Base-by-base conservation (phyloP, 2,888 invertebrate genomes). In the Apamea epomidion region DNA sequence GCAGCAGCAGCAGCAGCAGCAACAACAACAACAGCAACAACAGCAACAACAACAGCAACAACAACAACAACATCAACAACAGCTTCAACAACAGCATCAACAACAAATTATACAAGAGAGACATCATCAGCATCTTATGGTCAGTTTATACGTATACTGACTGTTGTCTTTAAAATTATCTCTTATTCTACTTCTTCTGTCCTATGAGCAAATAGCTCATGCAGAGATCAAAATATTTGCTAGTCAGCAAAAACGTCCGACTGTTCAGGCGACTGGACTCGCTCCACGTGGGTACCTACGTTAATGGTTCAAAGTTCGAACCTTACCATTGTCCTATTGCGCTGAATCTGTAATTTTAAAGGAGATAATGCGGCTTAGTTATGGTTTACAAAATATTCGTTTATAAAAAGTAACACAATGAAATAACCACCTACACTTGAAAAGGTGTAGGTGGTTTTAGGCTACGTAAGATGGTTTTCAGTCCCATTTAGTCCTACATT, bases 121-220 rank as follows among this genome's bases (percentile, higher is more conserved):
- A 81, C 95, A 94, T 64, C 93, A 92, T 80, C 74, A 92, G 76
- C 93, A 92, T 70, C 92, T 91, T 76, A 93, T 93, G 91, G 92
- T 92, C 54, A 82, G 87, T 83, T 76, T 0, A 51, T 62, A 62
- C 14, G 16, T 75, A 54, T 60, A 58, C 76, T 81, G 82, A 58
- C 81, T 74, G 81, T 81, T 82, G n/a, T 76, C 81, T 14, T 29
- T 67, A 10, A 68, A 60, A 62, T 72, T 10, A 60, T 60, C 29
- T 25, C 12, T 1, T 37, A 74, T 37, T 48, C 10, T 21, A 4
- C 18, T 42, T 42, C 8, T 29, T 32, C 29, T 37, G 2, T 21
- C 1, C 12, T 65, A 64, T 32, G 18, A 8, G 32, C 3, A 32
- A 62, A 62, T 8, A 32, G 32, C 25, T 71, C 37, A 51, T 29